These are phyloP conservation scores for Samia ricini DNA, from an alignment of 1,140 invertebrate species.

Conservation along the genomic window DNA sequence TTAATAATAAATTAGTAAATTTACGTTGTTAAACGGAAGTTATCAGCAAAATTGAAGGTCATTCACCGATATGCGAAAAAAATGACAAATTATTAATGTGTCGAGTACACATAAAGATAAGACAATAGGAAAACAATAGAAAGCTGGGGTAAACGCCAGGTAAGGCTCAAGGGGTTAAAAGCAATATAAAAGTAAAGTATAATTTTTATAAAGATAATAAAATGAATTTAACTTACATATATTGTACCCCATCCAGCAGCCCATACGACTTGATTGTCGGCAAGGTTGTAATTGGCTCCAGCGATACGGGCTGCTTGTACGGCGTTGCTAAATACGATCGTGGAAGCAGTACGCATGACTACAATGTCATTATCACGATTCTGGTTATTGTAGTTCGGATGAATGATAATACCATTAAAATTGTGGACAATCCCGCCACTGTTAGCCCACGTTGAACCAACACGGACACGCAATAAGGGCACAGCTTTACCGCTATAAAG, in stretches of 20 bases:
- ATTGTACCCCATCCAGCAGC: neutral
- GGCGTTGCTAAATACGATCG: conserved; percentile 6
- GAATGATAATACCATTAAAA: conserved; percentile 39
- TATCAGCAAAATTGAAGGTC: no score
- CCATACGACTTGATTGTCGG: neutral
- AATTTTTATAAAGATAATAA: no score
- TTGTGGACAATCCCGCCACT: conserved; percentile 25
- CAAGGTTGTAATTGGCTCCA: no score
- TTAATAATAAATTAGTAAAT: no score
- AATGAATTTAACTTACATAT: neutral
- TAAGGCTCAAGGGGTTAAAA: no score
- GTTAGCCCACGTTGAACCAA: conserved; percentile 27
- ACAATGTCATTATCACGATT: conserved; percentile 80
- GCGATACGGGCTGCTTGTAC: neutral
- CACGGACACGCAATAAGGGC: conserved; percentile 27
- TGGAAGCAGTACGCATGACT: conserved; percentile 7
- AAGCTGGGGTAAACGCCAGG: no score
- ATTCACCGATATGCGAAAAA: no score
- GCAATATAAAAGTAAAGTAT: no score
- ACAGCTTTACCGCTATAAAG: conserved; percentile 33
- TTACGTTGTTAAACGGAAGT: no score
- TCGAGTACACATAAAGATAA: no score
- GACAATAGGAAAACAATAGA: no score
- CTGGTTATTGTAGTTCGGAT: conserved; percentile 75
- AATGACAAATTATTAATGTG: no score